These are phyloP conservation scores for Alauda arvensis DNA, from an alignment of 2,797 vertebrate genomes.

Conservation along the genomic window DNA sequence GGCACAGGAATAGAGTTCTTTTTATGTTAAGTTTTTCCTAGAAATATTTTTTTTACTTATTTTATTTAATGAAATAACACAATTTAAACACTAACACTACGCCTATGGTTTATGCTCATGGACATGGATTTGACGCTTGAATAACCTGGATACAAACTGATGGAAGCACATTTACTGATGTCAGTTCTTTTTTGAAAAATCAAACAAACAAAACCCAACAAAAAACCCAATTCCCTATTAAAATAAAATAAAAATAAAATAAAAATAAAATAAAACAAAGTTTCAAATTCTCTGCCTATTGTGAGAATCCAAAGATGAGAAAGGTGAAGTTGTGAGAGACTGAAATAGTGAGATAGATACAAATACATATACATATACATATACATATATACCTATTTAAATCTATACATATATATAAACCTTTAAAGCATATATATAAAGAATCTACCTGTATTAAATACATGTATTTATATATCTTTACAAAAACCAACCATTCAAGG, in stretches of 20 bases:
- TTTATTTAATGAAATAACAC: neutral
- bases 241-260: neutral
- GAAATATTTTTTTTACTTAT: neutral
- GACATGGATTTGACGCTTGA: neutral
- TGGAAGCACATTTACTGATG: neutral
- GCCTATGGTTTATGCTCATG: neutral
- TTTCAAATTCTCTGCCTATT: neutral
- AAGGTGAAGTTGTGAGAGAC: neutral
- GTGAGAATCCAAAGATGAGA: neutral
- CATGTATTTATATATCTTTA: neutral
- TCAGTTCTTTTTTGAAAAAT: neutral
- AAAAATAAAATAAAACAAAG: neutral
- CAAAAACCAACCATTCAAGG: no score
- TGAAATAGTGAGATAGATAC: neutral
- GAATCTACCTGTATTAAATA: neutral
- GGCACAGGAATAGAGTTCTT: neutral
- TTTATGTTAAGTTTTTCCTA: neutral
- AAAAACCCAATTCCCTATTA: neutral
- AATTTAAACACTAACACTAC: neutral
- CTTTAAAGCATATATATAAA: no score
- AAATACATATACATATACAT: no score
- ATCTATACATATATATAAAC: neutral
- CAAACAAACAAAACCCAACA: neutral
- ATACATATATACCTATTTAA: no score
- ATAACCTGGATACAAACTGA: neutral